Conservation (phyloP, 1,140 invertebrate genomes). For the Hydropsyche tenuis region DNA sequence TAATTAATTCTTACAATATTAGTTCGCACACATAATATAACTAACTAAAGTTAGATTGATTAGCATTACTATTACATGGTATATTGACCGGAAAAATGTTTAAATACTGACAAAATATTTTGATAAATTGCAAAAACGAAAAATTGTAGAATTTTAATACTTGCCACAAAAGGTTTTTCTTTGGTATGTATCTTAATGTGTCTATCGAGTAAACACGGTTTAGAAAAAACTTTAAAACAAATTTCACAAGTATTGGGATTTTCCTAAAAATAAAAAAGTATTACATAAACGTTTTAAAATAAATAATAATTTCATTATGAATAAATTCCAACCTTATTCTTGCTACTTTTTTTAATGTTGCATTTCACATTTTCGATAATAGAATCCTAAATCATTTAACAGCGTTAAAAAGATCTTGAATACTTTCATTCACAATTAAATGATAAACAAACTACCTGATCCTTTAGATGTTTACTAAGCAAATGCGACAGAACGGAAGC, state of each 20-base stretch:
- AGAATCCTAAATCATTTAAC: background rate
- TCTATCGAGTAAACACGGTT: background rate
- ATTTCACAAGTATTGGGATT: background rate
- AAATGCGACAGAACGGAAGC: background rate
- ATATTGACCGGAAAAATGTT: too few species aligned
- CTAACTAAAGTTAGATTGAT: too few species aligned
- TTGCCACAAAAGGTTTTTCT: background rate
- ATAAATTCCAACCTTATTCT: slow-evolving; percentile 3
- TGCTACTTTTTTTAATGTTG: background rate
- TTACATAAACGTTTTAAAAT: background rate
- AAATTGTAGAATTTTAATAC: background rate
- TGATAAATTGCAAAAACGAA: background rate
- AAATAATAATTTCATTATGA: background rate
- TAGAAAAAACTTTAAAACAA: background rate
- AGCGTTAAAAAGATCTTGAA: too few species aligned
- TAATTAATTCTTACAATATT: too few species aligned
- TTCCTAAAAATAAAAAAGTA: background rate
- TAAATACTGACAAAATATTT: too few species aligned
- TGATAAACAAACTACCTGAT: too few species aligned
- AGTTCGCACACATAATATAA: too few species aligned
- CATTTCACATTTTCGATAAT: background rate
- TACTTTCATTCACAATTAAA: too few species aligned
- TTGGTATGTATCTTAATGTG: background rate
- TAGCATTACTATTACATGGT: too few species aligned
- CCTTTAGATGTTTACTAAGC: background rate